Evolutionary conservation across 2,888 invertebrate genomes (phyloP).

Genomic region (Agrotis puta): DNA sequence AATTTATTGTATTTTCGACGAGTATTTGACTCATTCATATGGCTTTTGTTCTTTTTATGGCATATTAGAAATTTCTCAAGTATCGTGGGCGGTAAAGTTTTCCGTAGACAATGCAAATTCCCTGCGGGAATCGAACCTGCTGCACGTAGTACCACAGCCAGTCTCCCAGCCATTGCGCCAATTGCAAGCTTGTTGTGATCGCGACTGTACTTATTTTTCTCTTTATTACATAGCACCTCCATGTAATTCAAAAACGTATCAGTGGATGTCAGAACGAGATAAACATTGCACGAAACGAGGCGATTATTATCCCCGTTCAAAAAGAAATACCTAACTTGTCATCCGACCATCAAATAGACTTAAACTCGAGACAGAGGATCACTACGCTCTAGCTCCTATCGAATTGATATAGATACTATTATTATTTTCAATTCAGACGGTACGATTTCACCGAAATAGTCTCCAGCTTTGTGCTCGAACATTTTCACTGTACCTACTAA

Average conservation of each 20-base stretch:
- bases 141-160: too few relatives aligned
- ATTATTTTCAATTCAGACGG: conserved; percentile 40
- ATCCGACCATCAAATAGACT: conserved; percentile 64
- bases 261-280: conserved; percentile 26
- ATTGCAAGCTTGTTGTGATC: too few relatives aligned
- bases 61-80: too few relatives aligned
- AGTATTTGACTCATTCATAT: too few relatives aligned
- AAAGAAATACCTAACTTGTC: conserved; percentile 69
- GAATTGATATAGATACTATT: conserved; percentile 38
- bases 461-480: too few relatives aligned
- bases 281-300: conserved; percentile 21
- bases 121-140: too few relatives aligned
- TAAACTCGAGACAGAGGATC: conserved; percentile 54
- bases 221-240: neutral
- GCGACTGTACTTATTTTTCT: neutral
- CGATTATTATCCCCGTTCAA: conserved; percentile 52
- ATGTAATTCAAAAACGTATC: conserved; percentile 7
- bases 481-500: too few relatives aligned
- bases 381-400: conserved; percentile 20
- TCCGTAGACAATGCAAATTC: too few relatives aligned
- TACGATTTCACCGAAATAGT: neutral
- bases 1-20: too few relatives aligned
- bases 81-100: too few relatives aligned
- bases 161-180: too few relatives aligned
- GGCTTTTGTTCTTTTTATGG: too few relatives aligned